Evolutionary conservation across 2,113 vertebrate species (phyloP), one percentile per base, ranked within the genome.

Genomic region (Corythoichthys haematopterus): DNA sequence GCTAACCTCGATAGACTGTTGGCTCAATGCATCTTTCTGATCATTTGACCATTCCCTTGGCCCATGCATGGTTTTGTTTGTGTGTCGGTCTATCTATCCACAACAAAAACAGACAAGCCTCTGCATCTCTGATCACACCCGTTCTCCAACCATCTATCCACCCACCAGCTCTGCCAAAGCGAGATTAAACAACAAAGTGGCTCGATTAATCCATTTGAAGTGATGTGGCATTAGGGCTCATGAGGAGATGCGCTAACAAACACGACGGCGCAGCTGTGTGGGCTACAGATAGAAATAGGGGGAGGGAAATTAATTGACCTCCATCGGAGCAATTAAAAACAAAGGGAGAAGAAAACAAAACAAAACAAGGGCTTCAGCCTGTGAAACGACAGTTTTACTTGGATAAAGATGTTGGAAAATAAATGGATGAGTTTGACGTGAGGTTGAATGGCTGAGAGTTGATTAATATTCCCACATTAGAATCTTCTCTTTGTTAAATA

Each of bases 121-220:
- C 75, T 66, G 67, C 74, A 84, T 78, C 82, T 87, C 40, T n/a
- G 78, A 88, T 88, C 82, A 57, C 64, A 71, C 73, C 77, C 85
- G 77, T 56, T 71, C 74, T 65, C 6, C 45, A 11, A 64, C 64
- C 64, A 78, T 76, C 80, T 69, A 79, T 86, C 35, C 66, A 53
- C 63, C 75, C 87, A 85, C 85, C 88, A 80, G 80, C 84, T 87
- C 91, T 93, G 90, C 86, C 77, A 81, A 83, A 90, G 84, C 76
- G 79, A 91, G 92, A 91, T 90, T 86, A 92, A 91, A 91, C 83
- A 91, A 84, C 89, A 92, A 90, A 88, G 86, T 70, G 84, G 77
- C 87, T 91, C 90, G 86, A 87, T 85, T 92, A 85, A 89, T 88
- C 80, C 91, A 73, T 92, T 76, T 87, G 88, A 91, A 91, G 87